These are phyloP conservation scores for Dioctria linearis DNA, from an alignment of 2,888 invertebrate species.

Conservation along the genomic window DNA sequence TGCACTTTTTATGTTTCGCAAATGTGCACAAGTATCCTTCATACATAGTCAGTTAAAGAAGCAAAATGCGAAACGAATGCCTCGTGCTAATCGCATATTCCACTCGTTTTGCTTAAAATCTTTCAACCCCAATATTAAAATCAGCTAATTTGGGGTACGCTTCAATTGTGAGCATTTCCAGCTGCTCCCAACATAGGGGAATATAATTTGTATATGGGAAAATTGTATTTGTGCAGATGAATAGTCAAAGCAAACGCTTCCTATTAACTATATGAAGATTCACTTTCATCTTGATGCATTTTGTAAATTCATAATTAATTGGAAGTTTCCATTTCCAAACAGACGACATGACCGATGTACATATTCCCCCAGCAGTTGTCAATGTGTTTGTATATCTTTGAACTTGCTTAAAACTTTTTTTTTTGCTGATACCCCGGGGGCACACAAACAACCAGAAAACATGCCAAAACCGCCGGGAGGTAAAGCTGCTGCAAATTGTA, in stretches of 20 bases:
- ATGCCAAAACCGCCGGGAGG: conserved; percentile 3
- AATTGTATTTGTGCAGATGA: no score
- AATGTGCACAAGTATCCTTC: conserved; percentile 4
- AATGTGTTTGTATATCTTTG: neutral
- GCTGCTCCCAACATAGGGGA: neutral
- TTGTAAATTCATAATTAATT: conserved; percentile 20
- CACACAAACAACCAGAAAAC: conserved; percentile 45
- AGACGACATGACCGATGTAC: conserved; percentile 1
- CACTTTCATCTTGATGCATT: conserved; percentile 11
- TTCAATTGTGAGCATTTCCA: conserved; percentile 25
- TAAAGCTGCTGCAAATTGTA: conserved; percentile 33
- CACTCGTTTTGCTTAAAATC: conserved; percentile 26
- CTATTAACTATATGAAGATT: neutral
- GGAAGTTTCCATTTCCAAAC: conserved; percentile 20
- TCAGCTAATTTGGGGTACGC: conserved; percentile 30
- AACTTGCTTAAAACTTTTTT: neutral
- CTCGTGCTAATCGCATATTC: conserved; percentile 39
- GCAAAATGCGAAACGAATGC: conserved; percentile 38
- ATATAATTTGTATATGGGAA: no score
- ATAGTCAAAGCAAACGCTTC: no score
- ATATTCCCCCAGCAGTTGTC: neutral
- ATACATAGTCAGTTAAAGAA: neutral
- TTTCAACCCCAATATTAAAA: neutral
- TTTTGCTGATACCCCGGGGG: conserved; percentile 3
- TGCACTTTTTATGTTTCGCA: conserved; percentile 7